Conservation (phyloP, 2,797 vertebrate genomes). For the Capromys pilorides region DNA sequence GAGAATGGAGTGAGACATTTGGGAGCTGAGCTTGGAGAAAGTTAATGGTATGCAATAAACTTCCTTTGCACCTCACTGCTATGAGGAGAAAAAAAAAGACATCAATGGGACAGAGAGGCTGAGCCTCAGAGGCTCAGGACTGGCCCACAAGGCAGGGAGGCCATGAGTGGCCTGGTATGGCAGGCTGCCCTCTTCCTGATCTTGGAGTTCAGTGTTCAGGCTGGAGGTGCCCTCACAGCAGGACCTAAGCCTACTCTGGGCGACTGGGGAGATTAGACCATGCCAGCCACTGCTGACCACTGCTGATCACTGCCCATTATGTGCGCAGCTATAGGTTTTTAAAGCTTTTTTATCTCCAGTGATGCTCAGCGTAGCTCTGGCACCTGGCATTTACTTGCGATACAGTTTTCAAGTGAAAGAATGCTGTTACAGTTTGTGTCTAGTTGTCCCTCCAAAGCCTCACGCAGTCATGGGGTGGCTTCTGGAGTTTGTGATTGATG, state of each 20-base stretch:
- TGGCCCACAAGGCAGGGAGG: too few relatives aligned
- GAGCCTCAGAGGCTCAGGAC: background rate
- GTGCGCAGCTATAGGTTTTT: background rate
- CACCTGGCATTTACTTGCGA: background rate
- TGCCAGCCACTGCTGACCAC: background rate
- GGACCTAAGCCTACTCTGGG: background rate
- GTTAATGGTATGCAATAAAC: background rate
- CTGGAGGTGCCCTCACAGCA: background rate
- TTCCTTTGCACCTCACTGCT: background rate
- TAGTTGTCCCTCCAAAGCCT: too few relatives aligned
- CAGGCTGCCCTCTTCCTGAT: background rate
- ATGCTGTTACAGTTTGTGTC: too few relatives aligned
- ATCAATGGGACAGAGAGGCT: background rate
- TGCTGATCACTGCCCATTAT: background rate
- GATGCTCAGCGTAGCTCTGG: background rate
- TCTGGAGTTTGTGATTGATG: too few relatives aligned
- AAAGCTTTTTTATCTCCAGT: background rate
- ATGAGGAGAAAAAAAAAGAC: background rate
- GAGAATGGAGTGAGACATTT: too few relatives aligned
- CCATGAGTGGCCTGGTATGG: background rate
- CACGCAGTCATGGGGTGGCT: too few relatives aligned
- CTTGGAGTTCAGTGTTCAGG: background rate
- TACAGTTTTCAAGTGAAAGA: background rate
- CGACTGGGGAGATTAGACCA: background rate
- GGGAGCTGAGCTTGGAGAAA: background rate